Base-by-base conservation (phyloP, 1,140 invertebrate species). In the Diorhabda carinulata region DNA sequence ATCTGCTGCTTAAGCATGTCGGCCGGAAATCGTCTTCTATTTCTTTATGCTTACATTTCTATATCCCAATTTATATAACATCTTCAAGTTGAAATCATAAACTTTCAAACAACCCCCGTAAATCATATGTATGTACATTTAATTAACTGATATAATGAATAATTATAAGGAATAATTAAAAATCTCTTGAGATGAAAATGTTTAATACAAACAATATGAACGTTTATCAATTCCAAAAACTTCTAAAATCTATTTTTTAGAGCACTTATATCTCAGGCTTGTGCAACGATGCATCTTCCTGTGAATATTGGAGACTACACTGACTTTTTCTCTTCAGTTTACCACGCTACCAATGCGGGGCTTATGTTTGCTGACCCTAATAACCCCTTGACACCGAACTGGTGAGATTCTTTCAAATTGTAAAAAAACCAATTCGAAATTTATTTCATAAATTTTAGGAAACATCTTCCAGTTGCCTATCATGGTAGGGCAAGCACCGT, bases 301-400 rank as follows among this genome's bases (percentile, higher is more conserved):
- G 96, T 91, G 0, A 83, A 88, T 60, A 98, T 99, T 73, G 96
- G 96, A 0, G 97, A 99, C 81, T 99, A 99, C 80, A 99, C 98
- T 0, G 98, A 99, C 81, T 99, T 99, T 81, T 99, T 98, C 80
- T 98, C 97, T 0, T 99, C 97, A 1, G 91, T 96, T 74, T 89
- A 99, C 79, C 98, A 99, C 85, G 98, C 98, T 3, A 95, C 90
- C 52, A 99, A 99, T 84, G 94, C 98, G 43, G 98, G 98, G 61
- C 91, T 89, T 2, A 99, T 99, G 97, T 99, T 99, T 80, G 84
- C 98, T 68, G 92, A 93, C 64, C 93, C 94, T 77, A 95, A 97
- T 10, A 96, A 98, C 81, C 95, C 97, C 2, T 83, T 99, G 0
- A 90, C 96, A 88, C 94, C 96, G 43, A 99, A 99, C 82, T 99